Evolutionary conservation across 2,113 vertebrate species (phyloP), one percentile per base, ranked within the genome.

Genomic region (Plotosus lineatus): DNA sequence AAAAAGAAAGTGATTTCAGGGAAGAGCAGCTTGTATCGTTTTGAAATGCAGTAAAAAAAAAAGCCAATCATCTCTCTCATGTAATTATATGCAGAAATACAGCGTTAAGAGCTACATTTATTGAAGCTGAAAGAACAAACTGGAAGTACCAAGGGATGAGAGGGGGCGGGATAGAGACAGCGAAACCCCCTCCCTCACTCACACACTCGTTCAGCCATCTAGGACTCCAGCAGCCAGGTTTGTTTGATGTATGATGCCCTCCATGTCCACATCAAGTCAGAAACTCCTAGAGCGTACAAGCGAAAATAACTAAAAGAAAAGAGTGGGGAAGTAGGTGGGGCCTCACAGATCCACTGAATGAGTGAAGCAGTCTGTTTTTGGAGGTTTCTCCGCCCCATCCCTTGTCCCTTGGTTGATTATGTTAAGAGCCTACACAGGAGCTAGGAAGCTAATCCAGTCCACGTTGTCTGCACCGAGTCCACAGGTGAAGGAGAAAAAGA

Each of bases 141-240:
- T 92, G 93, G 93, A 89, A 90, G 80, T 50, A 63, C 17, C 31
- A 19, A 36, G 33, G 56, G 58, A 42, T 44, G 42, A 48, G 92
- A 90, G 91, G 80, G 74, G 73, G 72, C 15, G 11, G 69, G 19
- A 28, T 60, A 77, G 93, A 94, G 92, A 94, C 93, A 92, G 94
- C 93, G 88, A 92, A 92, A 82, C 92, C 92, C 92, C 90, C 91
- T 92, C 92, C 92, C 83, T 94, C 94, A 95, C 88, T 92, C 94
- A 92, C 91, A 92, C 78, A 81, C 80, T 58, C 82, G 51, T 79
- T 60, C 75, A 69, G 82, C 84, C 84, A 79, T 83, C 50, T 87
- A 86, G 82, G 87, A 83, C 86, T 90, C 92, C 92, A 91, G 92
- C 91, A 92, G 82, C 69, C 73, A 12, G 6, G 65, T 44, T 14